These are phyloP conservation scores for Meganola albula DNA, from an alignment of 2,888 invertebrate genomes.

Conservation along the genomic window DNA sequence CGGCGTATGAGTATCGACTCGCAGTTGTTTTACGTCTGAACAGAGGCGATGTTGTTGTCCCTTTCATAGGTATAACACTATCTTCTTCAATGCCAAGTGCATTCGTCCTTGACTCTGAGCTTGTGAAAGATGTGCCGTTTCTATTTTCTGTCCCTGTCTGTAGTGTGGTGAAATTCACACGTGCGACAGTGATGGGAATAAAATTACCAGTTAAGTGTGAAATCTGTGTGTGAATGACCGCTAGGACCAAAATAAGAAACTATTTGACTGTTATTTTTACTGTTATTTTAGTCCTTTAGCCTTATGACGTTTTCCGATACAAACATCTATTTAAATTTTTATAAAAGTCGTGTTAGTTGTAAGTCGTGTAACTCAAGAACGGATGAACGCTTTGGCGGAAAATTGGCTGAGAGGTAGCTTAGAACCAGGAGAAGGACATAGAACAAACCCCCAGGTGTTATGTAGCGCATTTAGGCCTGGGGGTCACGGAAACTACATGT, in stretches of 20 bases:
- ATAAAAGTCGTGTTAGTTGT: too few relatives aligned
- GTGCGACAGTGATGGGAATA: slow-evolving; percentile 40
- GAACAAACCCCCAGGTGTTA: too few relatives aligned
- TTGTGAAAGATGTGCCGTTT: slow-evolving; percentile 64
- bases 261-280: slow-evolving; percentile 47
- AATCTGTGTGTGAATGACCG: slow-evolving; percentile 70
- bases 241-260: slow-evolving; percentile 60
- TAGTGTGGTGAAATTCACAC: slow-evolving; percentile 6
- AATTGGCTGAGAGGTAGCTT: too few relatives aligned
- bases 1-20: slow-evolving; percentile 50
- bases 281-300: slow-evolving; percentile 53
- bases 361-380: too few relatives aligned
- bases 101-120: slow-evolving; percentile 69
- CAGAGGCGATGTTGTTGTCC: slow-evolving; percentile 33
- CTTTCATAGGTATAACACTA: slow-evolving; percentile 31
- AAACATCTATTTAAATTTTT: too few relatives aligned
- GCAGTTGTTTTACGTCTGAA: slow-evolving; percentile 47
- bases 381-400: too few relatives aligned
- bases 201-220: slow-evolving; percentile 52
- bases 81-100: slow-evolving; percentile 47
- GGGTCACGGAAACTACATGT: too few relatives aligned
- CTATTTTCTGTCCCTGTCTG: slow-evolving; percentile 40
- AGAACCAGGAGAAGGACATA: too few relatives aligned
- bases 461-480: too few relatives aligned
- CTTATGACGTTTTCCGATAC: slow-evolving; percentile 19